A percentile compares a stretch with the other conserved stretches of the same genome.
These are phyloP conservation scores for Pherbina coryleti DNA, from an alignment of 2,888 invertebrate genomes.

Conservation along the genomic window DNA sequence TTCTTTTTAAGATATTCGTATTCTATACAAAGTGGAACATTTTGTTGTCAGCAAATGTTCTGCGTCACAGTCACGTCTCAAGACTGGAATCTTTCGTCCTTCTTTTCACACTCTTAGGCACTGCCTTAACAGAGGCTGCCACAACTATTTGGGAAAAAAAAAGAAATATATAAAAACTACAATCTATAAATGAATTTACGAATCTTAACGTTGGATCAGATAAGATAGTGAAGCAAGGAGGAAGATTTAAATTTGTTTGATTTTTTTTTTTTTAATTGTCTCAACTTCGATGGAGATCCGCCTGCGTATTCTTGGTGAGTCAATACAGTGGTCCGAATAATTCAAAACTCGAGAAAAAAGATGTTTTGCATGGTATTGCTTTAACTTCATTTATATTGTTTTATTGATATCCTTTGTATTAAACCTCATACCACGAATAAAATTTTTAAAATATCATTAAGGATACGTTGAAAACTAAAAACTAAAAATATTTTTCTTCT, in stretches of 20 bases:
- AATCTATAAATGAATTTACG: neutral
- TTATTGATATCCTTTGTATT: no score
- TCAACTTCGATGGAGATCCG: neutral
- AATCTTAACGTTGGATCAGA: constrained; percentile 27
- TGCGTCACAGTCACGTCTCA: constrained; percentile 26
- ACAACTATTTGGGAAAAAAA: neutral
- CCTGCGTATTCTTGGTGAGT: neutral
- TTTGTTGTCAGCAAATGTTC: neutral
- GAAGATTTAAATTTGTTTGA: neutral
- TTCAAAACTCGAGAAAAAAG: no score
- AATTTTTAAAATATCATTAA: no score
- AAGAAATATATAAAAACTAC: neutral
- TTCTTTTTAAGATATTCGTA: neutral
- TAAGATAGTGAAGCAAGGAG: constrained; percentile 6
- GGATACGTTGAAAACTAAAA: no score
- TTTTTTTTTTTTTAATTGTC: neutral
- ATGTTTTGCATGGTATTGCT: no score
- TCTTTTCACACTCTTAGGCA: constrained; percentile 30
- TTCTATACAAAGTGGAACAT: constrained; percentile 5
- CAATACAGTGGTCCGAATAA: neutral
- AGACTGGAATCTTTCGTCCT: constrained; percentile 25
- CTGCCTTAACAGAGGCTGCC: neutral
- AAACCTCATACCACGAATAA: no score
- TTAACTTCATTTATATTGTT: no score
- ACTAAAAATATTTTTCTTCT: no score